Percentiles rank a stretch among this genome's conserved stretches.
Conservation (phyloP, 2,797 vertebrate species). For the Crocodylus rhombifer region DNA sequence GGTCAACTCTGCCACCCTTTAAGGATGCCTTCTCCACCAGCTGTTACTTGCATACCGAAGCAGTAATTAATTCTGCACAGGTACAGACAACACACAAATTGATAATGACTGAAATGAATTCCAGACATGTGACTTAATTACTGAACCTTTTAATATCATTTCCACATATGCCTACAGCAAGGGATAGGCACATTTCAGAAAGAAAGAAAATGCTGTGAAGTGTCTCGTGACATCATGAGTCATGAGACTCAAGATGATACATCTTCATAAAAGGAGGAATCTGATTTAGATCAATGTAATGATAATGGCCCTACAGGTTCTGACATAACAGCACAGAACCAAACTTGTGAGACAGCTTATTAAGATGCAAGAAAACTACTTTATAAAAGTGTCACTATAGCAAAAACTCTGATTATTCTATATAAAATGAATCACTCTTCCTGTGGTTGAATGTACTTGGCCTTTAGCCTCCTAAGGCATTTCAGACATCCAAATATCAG, state of each 20-base stretch:
- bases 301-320: slow-evolving; percentile 34
- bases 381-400: background rate
- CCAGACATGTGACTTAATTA: background rate
- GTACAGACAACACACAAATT: background rate
- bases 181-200: slow-evolving; percentile 33
- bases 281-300: background rate
- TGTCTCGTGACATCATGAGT: slow-evolving; percentile 36
- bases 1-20: background rate
- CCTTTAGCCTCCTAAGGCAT: background rate
- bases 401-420: background rate
- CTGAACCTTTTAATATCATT: background rate
- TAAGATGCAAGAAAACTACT: background rate
- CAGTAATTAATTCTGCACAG: background rate
- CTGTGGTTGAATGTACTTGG: background rate
- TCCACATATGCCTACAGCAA: slow-evolving; percentile 19
- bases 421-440: background rate
- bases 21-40: background rate
- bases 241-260: background rate
- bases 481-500: background rate
- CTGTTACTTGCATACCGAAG: slow-evolving; percentile 3
- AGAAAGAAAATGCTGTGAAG: slow-evolving; percentile 25
- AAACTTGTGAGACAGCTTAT: slow-evolving; percentile 29
- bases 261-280: background rate
- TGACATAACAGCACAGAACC: background rate
- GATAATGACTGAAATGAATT: background rate